Evolutionary conservation across 2,888 invertebrate species (phyloP).

Genomic region (Agrochola lota): DNA sequence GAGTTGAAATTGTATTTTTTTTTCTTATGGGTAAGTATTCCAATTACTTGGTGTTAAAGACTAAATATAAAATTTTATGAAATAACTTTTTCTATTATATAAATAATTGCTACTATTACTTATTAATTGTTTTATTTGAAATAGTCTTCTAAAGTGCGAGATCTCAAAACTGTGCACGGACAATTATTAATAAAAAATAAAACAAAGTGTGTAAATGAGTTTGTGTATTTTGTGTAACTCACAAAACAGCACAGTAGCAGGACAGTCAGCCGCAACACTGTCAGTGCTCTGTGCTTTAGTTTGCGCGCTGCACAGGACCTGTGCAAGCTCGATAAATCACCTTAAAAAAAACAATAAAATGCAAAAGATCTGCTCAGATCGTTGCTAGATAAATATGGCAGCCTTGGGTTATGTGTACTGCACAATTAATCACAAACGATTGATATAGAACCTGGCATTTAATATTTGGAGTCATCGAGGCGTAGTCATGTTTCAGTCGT

Average conservation of each 20-base stretch:
- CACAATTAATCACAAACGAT: not conserved
- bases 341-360: not conserved
- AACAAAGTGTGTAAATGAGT: not conserved
- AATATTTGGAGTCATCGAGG: not conserved
- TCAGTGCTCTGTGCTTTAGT: not conserved
- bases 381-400: not conserved
- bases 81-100: not conserved
- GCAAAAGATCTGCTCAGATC: not conserved
- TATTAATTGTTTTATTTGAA: not conserved
- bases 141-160: not conserved
- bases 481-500: not conserved
- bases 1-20: not conserved
- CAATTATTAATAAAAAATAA: not conserved
- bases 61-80: not conserved
- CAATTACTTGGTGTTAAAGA: not conserved
- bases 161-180: not conserved
- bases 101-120: not conserved
- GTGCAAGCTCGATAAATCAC: not conserved
- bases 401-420: not conserved
- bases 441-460: not conserved
- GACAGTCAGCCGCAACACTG: conserved; percentile 8
- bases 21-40: not conserved
- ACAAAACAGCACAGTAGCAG: not conserved
- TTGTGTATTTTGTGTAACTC: not conserved
- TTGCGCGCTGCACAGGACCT: conserved; percentile 30